phyloP scores from a whole-genome alignment of 2,113 vertebrate species.

The Catharus fuscescens region DNA sequence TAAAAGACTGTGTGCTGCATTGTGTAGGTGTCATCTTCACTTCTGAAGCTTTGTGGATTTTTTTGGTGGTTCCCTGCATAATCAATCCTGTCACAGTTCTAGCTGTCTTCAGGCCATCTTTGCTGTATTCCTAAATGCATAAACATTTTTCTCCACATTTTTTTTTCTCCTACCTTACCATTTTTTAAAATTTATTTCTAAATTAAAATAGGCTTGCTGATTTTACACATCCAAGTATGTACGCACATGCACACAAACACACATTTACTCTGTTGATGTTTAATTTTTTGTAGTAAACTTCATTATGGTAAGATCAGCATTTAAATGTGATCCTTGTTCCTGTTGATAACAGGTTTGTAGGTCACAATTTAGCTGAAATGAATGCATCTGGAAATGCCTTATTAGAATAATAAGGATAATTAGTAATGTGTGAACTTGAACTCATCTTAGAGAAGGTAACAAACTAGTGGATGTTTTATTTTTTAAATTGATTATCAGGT shows the following conservation, averaged over 20 bases:
- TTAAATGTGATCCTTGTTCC: neutral
- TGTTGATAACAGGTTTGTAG: neutral
- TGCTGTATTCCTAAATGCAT: neutral
- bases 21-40: neutral
- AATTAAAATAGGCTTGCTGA: neutral
- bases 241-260: accelerated
- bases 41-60: neutral
- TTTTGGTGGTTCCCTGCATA: neutral
- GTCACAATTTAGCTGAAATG: neutral
- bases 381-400: neutral
- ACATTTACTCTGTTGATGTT: neutral
- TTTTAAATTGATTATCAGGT: neutral
- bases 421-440: neutral
- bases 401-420: neutral
- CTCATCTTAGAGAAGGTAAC: neutral
- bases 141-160: neutral
- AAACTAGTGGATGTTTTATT: neutral
- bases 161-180: neutral
- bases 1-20: neutral
- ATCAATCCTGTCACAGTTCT: neutral
- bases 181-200: neutral
- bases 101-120: neutral
- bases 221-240: neutral
- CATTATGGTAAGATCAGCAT: neutral
- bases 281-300: neutral